A percentile compares a stretch with the other conserved stretches of the same genome.
These are phyloP conservation scores for Cervus canadensis DNA, from an alignment of 2,113 vertebrate species.

Conservation along the genomic window DNA sequence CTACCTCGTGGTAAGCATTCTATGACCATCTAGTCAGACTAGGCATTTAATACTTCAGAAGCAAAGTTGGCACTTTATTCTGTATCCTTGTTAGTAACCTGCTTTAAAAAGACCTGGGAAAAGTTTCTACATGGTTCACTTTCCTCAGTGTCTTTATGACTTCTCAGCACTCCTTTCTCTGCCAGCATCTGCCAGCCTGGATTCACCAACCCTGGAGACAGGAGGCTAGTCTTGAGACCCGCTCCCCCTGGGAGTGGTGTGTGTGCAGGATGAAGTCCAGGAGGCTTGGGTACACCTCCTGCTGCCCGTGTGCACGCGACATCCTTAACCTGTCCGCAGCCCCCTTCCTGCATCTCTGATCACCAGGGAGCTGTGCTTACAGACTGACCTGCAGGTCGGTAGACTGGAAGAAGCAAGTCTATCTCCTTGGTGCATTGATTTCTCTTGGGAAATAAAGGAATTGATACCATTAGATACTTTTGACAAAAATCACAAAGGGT, in stretches of 20 bases:
- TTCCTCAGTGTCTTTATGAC: rapidly evolving
- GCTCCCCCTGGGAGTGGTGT: background rate
- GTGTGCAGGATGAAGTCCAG: rapidly evolving
- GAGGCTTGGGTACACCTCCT: background rate
- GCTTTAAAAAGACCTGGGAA: background rate
- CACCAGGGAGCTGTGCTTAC: background rate
- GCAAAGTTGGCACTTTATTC: background rate
- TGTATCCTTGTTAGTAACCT: background rate
- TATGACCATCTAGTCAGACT: background rate
- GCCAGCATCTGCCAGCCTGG: no score
- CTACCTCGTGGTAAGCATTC: background rate
- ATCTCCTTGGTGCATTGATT: no score
- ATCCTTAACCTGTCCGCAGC: rapidly evolving
- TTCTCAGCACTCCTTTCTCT: background rate
- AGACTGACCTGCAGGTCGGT: background rate
- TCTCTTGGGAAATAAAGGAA: background rate
- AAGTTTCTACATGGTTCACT: no score
- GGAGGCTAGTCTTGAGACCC: rapidly evolving
- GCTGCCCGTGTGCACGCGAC: rapidly evolving
- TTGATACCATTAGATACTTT: rapidly evolving
- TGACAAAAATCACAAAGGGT: background rate
- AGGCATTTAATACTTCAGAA: background rate
- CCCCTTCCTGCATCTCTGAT: rapidly evolving
- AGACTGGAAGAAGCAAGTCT: background rate
- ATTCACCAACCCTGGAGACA: rapidly evolving